Conservation (phyloP, 1,140 invertebrate genomes). For the Harlomillsia oculata region DNA sequence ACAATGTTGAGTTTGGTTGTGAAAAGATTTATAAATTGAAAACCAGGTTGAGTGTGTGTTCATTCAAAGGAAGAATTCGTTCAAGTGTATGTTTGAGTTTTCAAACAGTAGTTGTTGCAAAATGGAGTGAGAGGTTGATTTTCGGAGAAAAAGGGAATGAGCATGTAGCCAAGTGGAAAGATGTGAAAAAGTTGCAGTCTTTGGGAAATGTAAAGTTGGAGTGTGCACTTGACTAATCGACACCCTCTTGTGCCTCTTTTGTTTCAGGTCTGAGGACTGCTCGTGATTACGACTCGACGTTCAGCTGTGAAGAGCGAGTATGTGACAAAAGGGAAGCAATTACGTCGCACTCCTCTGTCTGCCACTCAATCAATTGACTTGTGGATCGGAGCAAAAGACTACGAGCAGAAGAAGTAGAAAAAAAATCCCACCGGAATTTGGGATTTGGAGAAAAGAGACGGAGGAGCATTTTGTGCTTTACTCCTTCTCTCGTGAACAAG, state of each 20-base stretch:
- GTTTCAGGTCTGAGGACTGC: slow-evolving; percentile 18
- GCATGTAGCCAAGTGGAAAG: no score
- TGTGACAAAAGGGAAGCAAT: slow-evolving; percentile 13
- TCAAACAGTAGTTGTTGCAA: background rate
- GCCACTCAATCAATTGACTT: slow-evolving; percentile 9
- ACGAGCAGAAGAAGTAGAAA: background rate
- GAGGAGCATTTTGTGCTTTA: no score
- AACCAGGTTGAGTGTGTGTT: background rate
- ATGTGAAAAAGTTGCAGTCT: slow-evolving; percentile 8
- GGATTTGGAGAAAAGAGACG: no score
- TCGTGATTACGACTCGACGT: slow-evolving; percentile 9
- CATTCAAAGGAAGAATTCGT: background rate
- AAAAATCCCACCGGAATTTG: background rate
- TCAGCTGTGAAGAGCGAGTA: slow-evolving; percentile 15
- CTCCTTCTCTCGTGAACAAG: no score
- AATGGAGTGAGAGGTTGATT: background rate
- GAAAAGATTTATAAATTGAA: no score
- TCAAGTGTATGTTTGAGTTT: background rate
- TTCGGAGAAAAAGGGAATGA: no score
- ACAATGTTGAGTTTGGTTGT: no score
- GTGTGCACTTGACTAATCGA: slow-evolving; percentile 24
- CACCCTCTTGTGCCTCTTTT: slow-evolving; percentile 18
- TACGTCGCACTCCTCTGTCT: slow-evolving; percentile 2
- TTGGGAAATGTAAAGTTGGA: no score
- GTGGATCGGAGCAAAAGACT: background rate